These are phyloP conservation scores for Cryptoblepharus egeriae DNA, from an alignment of 2,797 vertebrate species.

Conservation along the genomic window DNA sequence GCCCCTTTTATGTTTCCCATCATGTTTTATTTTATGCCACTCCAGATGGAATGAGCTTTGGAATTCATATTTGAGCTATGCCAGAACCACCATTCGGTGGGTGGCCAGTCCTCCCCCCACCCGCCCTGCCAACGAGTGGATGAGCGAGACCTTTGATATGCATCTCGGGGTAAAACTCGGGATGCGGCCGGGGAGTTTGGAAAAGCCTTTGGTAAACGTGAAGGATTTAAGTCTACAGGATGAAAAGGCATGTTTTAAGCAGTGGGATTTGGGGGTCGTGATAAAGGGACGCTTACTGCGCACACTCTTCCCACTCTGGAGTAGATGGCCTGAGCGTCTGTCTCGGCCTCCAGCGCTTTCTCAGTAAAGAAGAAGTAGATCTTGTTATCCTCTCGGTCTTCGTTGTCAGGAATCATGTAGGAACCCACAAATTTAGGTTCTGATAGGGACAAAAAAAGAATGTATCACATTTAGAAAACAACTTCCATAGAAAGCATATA, in stretches of 20 bases:
- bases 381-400: slow-evolving; percentile 94
- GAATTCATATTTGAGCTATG: background rate
- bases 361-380: slow-evolving; percentile 98
- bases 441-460: slow-evolving; percentile 58
- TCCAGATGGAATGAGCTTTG: fast-evolving
- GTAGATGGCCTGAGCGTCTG: slow-evolving; percentile 83
- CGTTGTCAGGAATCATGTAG: slow-evolving; percentile 92
- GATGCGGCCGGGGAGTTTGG: fast-evolving
- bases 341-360: slow-evolving; percentile 85
- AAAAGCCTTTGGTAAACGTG: background rate
- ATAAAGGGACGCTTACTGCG: slow-evolving; percentile 79
- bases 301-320: slow-evolving; percentile 90
- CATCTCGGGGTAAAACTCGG: background rate
- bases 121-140: background rate
- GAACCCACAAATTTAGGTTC: slow-evolving; percentile 94
- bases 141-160: background rate
- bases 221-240: background rate
- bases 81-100: slow-evolving; percentile 5
- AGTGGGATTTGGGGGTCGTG: background rate
- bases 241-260: background rate
- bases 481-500: background rate
- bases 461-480: slow-evolving; percentile 23
- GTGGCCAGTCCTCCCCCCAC: background rate
- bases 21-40: slow-evolving; percentile 2
- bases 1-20: background rate